Base-by-base conservation (phyloP, 1,140 invertebrate species). In the Cryptotermes secundus region DNA sequence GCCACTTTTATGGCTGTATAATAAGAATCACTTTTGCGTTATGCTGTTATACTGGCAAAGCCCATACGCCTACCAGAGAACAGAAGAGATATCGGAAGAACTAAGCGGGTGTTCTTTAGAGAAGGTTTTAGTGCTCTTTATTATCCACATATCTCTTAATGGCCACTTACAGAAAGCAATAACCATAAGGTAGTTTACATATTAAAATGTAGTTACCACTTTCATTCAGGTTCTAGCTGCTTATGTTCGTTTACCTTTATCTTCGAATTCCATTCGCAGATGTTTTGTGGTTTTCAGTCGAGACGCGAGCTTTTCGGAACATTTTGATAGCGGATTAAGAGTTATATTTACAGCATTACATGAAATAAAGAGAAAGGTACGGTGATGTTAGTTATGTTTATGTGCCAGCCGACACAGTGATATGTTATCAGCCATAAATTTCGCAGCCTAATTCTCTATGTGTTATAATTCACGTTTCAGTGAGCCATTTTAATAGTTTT, bases 181-280 rank as follows among this genome's bases (percentile, higher is more conserved):
- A 72, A 72, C 26, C 59, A 14, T 31, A 26, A 72, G n/a, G 26
- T 6, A 26, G 26, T n/a, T 72, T 72, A 72, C 59, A 72, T 72
- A 72, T 72, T 72, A 72, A 72, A 72, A 72, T 72, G 26, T 72
- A 72, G 59, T 72, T 72, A 72, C 59, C n/a, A 72, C 59, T n/a
- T 72, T 72, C 26, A n/a, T 72, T 31, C 59, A 31, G 26, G 26
- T 16, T 72, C 0, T 31, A 72, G 59, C 26, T 31, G 9, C 59
- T 72, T 26, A 14, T 72, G 59, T 72, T 72, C 59, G 26, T 3
- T 72, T 72, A 72, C n/a, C 59, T 72, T 72, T 72, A 72, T 72
- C 59, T 72, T 31, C 26, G n/a, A 72, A 72, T 31, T n/a, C 59
- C 59, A 31, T 72, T 72, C 59, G 59, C 59, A n/a, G 59, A 26